A percentile compares a stretch with the other conserved stretches of the same genome.
phyloP scores from a whole-genome alignment of 2,113 vertebrate species.

The Lampris incognitus region DNA sequence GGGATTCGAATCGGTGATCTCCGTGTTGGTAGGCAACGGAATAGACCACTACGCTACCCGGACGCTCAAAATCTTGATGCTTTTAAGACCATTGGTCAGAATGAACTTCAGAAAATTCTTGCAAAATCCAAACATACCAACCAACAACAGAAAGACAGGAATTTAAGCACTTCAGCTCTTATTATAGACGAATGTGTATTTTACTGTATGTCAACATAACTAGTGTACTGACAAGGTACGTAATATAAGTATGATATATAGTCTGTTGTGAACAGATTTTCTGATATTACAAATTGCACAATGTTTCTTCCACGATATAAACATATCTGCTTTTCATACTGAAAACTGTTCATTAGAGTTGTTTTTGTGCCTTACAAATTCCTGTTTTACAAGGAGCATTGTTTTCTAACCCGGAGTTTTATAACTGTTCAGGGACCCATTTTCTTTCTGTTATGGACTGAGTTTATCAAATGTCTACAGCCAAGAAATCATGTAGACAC shows the following conservation, averaged over 20 bases:
- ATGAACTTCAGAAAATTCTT: too few species aligned
- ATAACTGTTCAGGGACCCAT: slow-evolving; percentile 22
- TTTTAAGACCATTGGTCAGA: too few species aligned
- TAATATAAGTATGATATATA: slow-evolving; percentile 8
- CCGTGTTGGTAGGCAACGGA: too few species aligned
- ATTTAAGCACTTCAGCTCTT: background rate
- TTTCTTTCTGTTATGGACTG: background rate
- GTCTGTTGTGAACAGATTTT: slow-evolving; percentile 47
- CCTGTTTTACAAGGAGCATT: slow-evolving; percentile 10
- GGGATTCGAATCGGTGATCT: too few species aligned
- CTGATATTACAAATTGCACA: slow-evolving; percentile 22
- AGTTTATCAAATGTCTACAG: slow-evolving; percentile 10
- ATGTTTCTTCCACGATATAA: slow-evolving; percentile 5
- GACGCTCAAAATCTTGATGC: too few species aligned
- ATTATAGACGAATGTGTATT: background rate
- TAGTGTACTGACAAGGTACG: slow-evolving; percentile 6
- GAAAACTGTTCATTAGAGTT: slow-evolving; percentile 45
- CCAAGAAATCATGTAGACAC: background rate
- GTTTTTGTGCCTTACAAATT: slow-evolving; percentile 66
- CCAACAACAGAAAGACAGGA: background rate
- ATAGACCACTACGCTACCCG: too few species aligned
- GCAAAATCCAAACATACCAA: too few species aligned
- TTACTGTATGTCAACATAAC: background rate
- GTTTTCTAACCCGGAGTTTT: slow-evolving; percentile 7
- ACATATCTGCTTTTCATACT: slow-evolving; percentile 37